These are phyloP conservation scores for Dynastes maya DNA, from an alignment of 2,888 invertebrate species.

Conservation along the genomic window DNA sequence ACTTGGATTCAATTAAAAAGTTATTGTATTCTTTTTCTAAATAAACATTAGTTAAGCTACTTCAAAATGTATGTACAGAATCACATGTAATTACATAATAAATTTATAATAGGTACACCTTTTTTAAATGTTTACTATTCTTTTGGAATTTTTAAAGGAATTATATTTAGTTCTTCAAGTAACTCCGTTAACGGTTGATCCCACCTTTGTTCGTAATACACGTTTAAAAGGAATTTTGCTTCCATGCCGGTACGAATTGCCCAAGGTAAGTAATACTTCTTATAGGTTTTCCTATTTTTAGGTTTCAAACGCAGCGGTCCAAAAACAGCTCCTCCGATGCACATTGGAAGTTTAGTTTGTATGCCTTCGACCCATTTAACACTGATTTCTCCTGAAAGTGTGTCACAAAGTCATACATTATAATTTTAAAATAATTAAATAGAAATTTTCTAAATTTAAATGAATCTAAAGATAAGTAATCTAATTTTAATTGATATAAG, in stretches of 20 bases:
- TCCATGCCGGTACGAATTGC: conserved; percentile 84
- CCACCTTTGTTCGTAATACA: conserved; percentile 96
- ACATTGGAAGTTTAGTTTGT: conserved; percentile 97
- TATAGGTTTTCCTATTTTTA: conserved; percentile 87
- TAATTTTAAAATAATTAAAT: too few species aligned
- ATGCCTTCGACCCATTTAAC: conserved; percentile 99
- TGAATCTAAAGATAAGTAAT: too few species aligned
- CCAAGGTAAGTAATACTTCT: conserved; percentile 88
- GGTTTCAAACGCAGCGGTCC: conserved; percentile 90
- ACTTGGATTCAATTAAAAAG: conserved; percentile 9
- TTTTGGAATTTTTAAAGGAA: conserved; percentile 69
- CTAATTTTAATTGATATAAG: too few species aligned
- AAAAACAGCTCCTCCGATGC: conserved; percentile 92
- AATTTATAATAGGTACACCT: not conserved
- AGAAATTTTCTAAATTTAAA: too few species aligned
- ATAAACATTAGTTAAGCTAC: not conserved
- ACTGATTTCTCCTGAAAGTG: conserved; percentile 81
- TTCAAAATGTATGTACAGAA: conserved; percentile 28
- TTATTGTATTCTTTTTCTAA: conserved; percentile 4
- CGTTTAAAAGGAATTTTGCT: conserved; percentile 86
- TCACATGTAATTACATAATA: not conserved
- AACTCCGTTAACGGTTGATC: conserved; percentile 88
- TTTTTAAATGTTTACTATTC: conserved; percentile 10
- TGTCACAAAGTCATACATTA: not conserved
- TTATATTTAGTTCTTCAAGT: conserved; percentile 86